Evolutionary conservation across 2,113 vertebrate genomes (phyloP).

Genomic region (Microtus richardsoni): DNA sequence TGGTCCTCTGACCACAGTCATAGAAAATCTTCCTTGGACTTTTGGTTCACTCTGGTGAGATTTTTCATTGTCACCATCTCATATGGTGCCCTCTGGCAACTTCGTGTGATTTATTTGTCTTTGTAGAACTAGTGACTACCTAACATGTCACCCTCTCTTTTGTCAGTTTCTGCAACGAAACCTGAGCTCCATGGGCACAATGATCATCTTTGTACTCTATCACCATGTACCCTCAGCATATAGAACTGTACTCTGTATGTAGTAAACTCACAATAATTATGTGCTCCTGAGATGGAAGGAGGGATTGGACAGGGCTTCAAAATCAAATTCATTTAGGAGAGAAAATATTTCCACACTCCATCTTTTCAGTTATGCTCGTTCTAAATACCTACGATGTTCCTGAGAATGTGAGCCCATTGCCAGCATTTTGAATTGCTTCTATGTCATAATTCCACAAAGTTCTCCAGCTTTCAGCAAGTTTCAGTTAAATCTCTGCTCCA

Average conservation of each 20-base stretch:
- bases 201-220: background rate
- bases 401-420: background rate
- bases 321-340: background rate
- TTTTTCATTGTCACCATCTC: background rate
- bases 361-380: background rate
- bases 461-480: background rate
- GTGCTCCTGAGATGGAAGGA: background rate
- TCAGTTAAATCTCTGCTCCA: background rate
- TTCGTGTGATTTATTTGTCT: background rate
- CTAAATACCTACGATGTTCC: background rate
- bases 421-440: background rate
- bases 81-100: background rate
- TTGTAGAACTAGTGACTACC: background rate
- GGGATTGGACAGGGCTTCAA: background rate
- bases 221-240: background rate
- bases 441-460: background rate
- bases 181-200: background rate
- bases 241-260: background rate
- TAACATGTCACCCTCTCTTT: background rate
- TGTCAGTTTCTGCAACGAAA: background rate
- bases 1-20: background rate
- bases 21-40: background rate
- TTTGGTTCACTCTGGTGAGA: background rate
- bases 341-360: background rate
- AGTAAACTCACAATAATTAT: background rate